Percentiles rank a stretch among this genome's conserved stretches.
phyloP scores from a whole-genome alignment of 1,140 invertebrate genomes.

The Cecropterus lyciades region DNA sequence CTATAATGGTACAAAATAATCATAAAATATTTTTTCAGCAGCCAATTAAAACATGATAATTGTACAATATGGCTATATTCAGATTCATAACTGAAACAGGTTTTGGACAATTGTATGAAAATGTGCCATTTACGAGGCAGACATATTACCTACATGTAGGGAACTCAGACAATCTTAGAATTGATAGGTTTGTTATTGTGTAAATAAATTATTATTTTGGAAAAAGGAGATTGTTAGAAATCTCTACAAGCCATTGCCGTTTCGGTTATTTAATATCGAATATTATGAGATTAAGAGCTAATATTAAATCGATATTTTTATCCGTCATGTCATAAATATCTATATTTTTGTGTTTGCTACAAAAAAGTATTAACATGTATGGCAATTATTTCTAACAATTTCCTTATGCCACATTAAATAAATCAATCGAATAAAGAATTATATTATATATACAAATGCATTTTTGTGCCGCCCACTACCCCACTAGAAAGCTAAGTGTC shows the following conservation, averaged over 20 bases:
- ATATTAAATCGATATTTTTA: too few species aligned
- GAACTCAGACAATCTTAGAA: conserved; percentile 8
- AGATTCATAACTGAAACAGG: conserved; percentile 5
- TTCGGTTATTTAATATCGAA: too few species aligned
- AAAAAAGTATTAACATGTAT: background rate
- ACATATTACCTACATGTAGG: conserved; percentile 37
- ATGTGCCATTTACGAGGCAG: conserved; percentile 71
- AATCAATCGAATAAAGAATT: conserved; percentile 7
- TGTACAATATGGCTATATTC: conserved; percentile 15
- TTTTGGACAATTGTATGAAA: conserved; percentile 25
- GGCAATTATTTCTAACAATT: conserved; percentile 9
- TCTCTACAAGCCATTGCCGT: background rate
- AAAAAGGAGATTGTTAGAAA: conserved; percentile 17
- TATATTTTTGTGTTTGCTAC: too few species aligned
- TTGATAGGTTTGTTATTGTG: conserved; percentile 15
- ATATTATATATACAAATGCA: conserved; percentile 2
- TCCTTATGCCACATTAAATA: background rate
- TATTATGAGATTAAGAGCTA: too few species aligned
- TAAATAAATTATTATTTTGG: conserved; percentile 27
- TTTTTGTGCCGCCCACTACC: too few species aligned
- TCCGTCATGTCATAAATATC: too few species aligned
- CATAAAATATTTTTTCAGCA: conserved; percentile 28
- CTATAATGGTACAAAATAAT: conserved; percentile 46
- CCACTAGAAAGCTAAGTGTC: too few species aligned
- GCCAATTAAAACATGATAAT: too few species aligned